phyloP scores from a whole-genome alignment of 2,113 vertebrate genomes.

The Ciconia boyciana region DNA sequence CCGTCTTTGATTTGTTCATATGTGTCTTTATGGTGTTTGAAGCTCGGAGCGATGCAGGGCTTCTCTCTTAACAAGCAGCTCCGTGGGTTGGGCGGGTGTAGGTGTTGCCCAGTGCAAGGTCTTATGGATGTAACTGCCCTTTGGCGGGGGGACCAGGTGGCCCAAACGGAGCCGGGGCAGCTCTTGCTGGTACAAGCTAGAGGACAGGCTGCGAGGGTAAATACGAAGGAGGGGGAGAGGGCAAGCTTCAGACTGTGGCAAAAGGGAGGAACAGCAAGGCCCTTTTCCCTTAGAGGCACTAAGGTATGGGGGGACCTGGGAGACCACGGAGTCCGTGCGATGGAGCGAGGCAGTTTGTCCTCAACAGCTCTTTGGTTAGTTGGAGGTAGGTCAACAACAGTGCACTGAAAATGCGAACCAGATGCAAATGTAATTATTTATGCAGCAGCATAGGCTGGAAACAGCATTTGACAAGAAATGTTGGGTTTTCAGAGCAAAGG shows the following conservation, averaged over 20 bases:
- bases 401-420: background rate
- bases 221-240: background rate
- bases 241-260: background rate
- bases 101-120: background rate
- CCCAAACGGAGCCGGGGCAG: background rate
- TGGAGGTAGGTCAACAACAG: background rate
- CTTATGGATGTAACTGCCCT: background rate
- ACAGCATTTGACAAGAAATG: background rate
- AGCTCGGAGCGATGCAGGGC: fast-evolving
- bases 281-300: background rate
- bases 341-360: background rate
- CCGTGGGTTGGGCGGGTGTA: no score
- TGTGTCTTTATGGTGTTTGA: background rate
- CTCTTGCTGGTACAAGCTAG: background rate
- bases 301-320: fast-evolving
- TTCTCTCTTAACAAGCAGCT: background rate
- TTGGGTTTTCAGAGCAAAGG: background rate
- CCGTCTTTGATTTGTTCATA: background rate
- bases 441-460: background rate
- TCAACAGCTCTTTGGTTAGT: background rate
- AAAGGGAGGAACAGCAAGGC: background rate
- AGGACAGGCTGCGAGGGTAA: background rate
- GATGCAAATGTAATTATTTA: background rate
- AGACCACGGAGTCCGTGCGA: fast-evolving
- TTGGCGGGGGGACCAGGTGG: fast-evolving